Evolutionary conservation across 2,797 vertebrate genomes (phyloP).

Genomic region (Hemitrygon akajei): DNA sequence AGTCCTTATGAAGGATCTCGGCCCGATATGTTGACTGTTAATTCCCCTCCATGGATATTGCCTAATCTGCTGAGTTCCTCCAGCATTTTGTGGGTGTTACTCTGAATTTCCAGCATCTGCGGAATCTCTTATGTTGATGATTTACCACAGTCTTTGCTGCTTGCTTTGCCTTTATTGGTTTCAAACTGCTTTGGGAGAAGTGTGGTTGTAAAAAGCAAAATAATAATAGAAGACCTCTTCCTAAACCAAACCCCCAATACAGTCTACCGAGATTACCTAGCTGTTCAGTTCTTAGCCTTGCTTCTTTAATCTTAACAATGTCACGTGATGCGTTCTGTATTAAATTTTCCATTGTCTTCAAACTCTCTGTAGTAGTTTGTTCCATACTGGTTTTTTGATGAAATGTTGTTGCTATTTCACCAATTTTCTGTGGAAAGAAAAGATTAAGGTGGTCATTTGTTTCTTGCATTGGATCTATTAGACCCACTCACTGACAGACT

Average conservation of each 20-base stretch:
- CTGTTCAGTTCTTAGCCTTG: not conserved
- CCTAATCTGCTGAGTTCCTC: too few species aligned
- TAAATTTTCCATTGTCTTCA: not conserved
- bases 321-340: fast-evolving
- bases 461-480: not conserved
- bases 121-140: too few species aligned
- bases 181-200: not conserved
- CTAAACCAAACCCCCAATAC: not conserved
- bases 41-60: too few species aligned
- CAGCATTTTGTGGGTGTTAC: too few species aligned
- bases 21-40: too few species aligned
- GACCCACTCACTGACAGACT: too few species aligned
- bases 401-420: fast-evolving
- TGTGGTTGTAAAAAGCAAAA: not conserved
- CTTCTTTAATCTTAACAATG: not conserved
- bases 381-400: fast-evolving
- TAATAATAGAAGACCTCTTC: not conserved
- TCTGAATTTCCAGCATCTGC: too few species aligned
- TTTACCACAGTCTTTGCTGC: too few species aligned
- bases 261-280: not conserved
- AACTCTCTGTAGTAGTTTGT: too few species aligned
- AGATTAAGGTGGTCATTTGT: not conserved
- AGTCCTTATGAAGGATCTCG: too few species aligned
- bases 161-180: not conserved
- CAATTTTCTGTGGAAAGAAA: not conserved